Evolutionary conservation across 2,888 invertebrate species (phyloP).

Genomic region (Catonia carolina): DNA sequence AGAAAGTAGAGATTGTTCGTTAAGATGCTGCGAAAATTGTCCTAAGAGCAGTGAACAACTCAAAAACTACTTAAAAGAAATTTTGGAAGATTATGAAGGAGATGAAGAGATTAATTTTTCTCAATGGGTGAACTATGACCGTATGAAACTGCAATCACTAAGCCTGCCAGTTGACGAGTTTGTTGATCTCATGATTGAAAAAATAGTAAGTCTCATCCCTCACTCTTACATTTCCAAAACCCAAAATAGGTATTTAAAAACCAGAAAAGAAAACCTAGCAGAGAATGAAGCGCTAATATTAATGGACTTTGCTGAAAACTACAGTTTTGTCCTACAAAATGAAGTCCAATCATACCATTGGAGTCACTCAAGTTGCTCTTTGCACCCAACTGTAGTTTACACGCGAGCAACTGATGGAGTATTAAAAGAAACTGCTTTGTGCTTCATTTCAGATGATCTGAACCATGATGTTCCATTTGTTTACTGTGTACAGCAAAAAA

Average conservation of each 20-base stretch:
- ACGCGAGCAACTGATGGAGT: neutral
- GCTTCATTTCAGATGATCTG: conserved; percentile 4
- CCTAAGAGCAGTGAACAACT: conserved; percentile 21
- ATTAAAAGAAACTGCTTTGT: neutral
- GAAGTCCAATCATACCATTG: conserved; percentile 16
- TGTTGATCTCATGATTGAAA: conserved; percentile 9
- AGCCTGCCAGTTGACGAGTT: conserved; percentile 14
- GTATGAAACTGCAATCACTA: conserved; percentile 7
- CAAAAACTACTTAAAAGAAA: conserved; percentile 7
- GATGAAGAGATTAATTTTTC: conserved; percentile 1
- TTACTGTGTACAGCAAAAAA: conserved; percentile 7
- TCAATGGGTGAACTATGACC: conserved; percentile 4
- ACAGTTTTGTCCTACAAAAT: conserved; percentile 15
- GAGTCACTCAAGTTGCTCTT: conserved; percentile 2
- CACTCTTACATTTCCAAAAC: conserved; percentile 25
- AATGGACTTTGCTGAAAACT: conserved; percentile 19
- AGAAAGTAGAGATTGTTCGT: conserved; percentile 25
- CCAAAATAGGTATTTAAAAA: conserved; percentile 19
- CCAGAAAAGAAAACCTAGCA: conserved; percentile 4
- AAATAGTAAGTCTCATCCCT: conserved; percentile 10
- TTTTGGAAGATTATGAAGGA: conserved; percentile 10
- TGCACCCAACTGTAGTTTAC: conserved; percentile 20
- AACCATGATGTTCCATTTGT: conserved; percentile 8
- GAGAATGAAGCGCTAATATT: conserved; percentile 1
- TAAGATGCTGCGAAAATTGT: conserved; percentile 17